Evolutionary conservation across 2,113 vertebrate genomes (phyloP), one percentile per base, ranked within the genome.

Genomic region (Aphyosemion australe): DNA sequence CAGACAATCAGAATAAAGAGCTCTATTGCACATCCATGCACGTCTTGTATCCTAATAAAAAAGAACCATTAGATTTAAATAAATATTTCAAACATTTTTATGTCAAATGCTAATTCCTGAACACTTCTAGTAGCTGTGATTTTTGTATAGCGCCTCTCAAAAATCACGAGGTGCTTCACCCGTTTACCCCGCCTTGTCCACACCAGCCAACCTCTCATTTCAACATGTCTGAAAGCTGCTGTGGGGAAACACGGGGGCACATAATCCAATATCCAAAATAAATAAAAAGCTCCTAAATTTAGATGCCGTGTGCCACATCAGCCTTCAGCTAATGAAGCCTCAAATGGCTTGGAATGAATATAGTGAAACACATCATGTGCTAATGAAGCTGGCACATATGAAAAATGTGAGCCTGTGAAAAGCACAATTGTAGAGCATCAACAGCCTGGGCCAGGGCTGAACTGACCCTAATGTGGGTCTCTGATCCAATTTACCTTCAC

Each of bases 341-440:
- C 86, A 81, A 80, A 88, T 72, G 74, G 80, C 66, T 74, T 19
- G 75, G 52, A 77, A 91, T 89, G 85, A 87, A 91, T 86, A 87
- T 80, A 87, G 88, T 80, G 77, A 84, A 85, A 89, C 75, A 12
- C 74, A 79, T 80, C 80, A 57, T 63, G 66, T 65, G 72, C 80
- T 89, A 91, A 90, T 85, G 84, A 90, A 84, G 77, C 76, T 62
- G 82, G 81, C 83, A 86, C 77, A 76, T 90, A 61, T 75, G 84
- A 74, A 84, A 76, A 80, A 86, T 69, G 66, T 59, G 70, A 75
- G 75, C 67, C 55, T 19, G 37, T 66, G 65, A 83, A 71, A 73
- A 54, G 55, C 52, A 71, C 20, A 54, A 72, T 46, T 78, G 80
- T 72, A 67, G 56, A 83, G 88, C 74, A 79, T 63, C 75, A 83